Conservation (phyloP, 2,113 vertebrate genomes). For the Daubentonia madagascariensis region DNA sequence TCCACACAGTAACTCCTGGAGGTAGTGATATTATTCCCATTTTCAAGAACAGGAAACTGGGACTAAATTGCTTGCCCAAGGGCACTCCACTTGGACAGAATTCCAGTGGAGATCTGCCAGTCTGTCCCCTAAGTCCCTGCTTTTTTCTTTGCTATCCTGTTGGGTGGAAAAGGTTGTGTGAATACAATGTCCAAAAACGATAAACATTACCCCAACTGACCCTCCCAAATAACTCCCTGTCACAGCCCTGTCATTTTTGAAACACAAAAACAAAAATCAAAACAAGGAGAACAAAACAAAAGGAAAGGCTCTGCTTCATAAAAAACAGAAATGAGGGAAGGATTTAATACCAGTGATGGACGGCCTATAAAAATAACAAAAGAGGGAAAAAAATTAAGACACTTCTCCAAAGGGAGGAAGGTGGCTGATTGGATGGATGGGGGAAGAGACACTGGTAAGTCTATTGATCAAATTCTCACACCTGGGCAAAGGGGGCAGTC, state of each 20-base stretch:
- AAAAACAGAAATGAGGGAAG: neutral
- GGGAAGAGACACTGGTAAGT: neutral
- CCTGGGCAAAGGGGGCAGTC: neutral
- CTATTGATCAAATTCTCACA: neutral
- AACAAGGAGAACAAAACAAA: neutral
- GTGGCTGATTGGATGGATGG: neutral
- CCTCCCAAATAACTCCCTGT: neutral
- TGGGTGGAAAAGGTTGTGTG: neutral
- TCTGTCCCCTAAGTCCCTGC: neutral
- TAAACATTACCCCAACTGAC: neutral
- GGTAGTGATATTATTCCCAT: neutral
- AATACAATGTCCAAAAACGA: neutral
- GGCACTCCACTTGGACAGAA: neutral
- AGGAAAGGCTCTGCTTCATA: neutral
- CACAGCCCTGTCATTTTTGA: conserved; percentile 40
- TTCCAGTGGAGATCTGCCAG: neutral
- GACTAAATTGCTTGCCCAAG: neutral
- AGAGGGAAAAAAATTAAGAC: conserved; percentile 35
- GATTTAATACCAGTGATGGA: neutral
- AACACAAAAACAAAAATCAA: conserved; percentile 29
- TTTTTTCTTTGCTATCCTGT: neutral
- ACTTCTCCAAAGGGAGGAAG: conserved; percentile 33
- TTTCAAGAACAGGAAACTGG: neutral
- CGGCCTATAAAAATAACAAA: conserved; percentile 11
- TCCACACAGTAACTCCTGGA: neutral